phyloP scores from a whole-genome alignment of 2,113 vertebrate genomes.

The Apaloderma vittatum region DNA sequence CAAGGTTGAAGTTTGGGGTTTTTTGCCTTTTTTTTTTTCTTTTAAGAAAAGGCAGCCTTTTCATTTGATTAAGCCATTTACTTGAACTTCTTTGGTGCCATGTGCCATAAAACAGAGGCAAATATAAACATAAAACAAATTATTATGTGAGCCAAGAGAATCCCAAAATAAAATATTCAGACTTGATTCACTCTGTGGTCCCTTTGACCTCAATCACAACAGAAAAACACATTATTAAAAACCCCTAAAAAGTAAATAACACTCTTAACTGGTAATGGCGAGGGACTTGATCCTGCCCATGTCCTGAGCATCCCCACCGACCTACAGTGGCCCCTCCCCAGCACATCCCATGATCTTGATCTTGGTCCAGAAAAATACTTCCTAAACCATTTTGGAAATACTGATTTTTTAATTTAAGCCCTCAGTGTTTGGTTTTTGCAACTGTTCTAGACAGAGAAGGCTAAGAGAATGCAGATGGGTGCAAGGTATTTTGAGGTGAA shows the following conservation, averaged over 20 bases:
- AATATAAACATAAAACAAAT: not conserved
- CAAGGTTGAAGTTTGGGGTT: not conserved
- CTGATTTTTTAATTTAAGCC: not conserved
- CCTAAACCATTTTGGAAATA: not conserved
- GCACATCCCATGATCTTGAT: fast-evolving
- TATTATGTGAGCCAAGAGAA: constrained; percentile 25
- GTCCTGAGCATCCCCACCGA: not conserved
- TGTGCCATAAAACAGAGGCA: not conserved
- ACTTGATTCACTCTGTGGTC: not conserved
- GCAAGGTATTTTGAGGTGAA: not conserved
- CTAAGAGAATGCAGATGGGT: not conserved
- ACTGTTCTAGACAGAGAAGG: not conserved
- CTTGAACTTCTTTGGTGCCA: constrained; percentile 2
- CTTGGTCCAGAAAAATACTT: fast-evolving
- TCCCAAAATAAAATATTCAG: constrained; percentile 8
- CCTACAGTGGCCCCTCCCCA: not conserved
- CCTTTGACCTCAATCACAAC: constrained; percentile 46
- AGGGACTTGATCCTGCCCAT: not conserved
- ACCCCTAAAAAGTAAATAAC: not conserved
- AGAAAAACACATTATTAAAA: constrained; percentile 47
- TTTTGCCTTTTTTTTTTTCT: not conserved
- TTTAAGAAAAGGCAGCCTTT: not conserved
- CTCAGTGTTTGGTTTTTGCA: not conserved
- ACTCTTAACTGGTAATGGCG: not conserved
- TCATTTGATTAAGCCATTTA: not conserved